Evolutionary conservation across 2,113 vertebrate species (phyloP).

Genomic region (Formicarius rufipectus): DNA sequence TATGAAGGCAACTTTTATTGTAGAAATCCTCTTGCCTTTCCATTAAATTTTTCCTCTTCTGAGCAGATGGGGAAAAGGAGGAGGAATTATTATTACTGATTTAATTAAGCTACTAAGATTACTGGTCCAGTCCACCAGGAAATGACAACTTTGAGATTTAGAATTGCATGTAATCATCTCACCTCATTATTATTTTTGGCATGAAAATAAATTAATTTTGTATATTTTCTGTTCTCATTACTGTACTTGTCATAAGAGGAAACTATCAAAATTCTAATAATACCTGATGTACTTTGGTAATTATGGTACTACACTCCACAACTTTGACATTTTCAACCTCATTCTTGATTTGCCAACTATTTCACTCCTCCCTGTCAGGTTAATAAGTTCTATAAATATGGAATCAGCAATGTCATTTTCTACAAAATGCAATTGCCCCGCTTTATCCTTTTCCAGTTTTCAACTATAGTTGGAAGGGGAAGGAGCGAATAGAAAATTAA

Average conservation of each 20-base stretch:
- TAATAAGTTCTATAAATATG: slow-evolving; percentile 41
- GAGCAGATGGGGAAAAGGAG: not conserved
- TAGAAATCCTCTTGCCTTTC: not conserved
- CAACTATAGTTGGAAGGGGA: not conserved
- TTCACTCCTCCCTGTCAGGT: not conserved
- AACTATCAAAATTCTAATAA: slow-evolving; percentile 57
- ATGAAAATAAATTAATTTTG: slow-evolving; percentile 65
- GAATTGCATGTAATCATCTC: slow-evolving; percentile 41
- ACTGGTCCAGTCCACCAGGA: not conserved
- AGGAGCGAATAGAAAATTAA: not conserved
- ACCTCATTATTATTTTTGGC: slow-evolving; percentile 55
- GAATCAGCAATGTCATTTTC: not conserved
- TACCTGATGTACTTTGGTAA: slow-evolving; percentile 31
- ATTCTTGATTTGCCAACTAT: slow-evolving; percentile 24
- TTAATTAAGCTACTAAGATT: slow-evolving; percentile 51
- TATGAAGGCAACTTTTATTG: not conserved
- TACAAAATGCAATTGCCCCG: not conserved
- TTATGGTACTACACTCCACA: slow-evolving; percentile 15
- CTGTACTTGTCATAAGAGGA: slow-evolving; percentile 21
- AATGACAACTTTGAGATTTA: slow-evolving; percentile 29
- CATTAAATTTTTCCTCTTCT: not conserved
- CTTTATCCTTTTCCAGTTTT: not conserved
- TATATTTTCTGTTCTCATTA: slow-evolving; percentile 60
- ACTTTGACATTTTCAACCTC: slow-evolving; percentile 52
- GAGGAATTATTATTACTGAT: not conserved